Base-by-base conservation (phyloP, 2,113 vertebrate species). In the Chloropsis cyanopogon region DNA sequence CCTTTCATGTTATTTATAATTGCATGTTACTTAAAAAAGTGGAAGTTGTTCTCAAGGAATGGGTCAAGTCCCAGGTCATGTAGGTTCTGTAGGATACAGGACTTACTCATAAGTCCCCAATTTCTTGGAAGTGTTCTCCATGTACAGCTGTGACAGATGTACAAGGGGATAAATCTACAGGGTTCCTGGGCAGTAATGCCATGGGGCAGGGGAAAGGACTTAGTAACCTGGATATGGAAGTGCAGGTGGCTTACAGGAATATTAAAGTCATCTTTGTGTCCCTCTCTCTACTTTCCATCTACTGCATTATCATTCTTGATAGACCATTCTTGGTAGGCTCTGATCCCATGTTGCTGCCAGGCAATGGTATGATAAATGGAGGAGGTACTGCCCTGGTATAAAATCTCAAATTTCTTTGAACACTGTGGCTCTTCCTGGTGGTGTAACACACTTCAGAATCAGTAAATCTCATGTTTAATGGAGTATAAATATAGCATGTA, bases 71-170 rank as follows among this genome's bases (percentile, higher is more conserved):
- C 9, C 17, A 9, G 39, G 21, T 14, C 11, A 3, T 61, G 20
- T 26, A 37, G 33, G 19, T 59, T 29, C 28, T 7, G 8, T 20
- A 78, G 39, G 12, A 31, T 61, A 37, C 3, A 56, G 11, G 4
- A 65, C 7, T 37, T 64, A 23, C 1, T 0, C 0, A 11, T 21
- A 73, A 64, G 13, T 42, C 18, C 37, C 8, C 1, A 6, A 2
- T 46, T 44, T 95, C 42, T 56, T 53, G 59, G 23, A 44, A 88
- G 15, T 7, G 4, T 29, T 50, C 9, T 35, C 20, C 2, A 1
- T 7, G 14, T 46, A 39, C 23, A 59, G 6, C 22, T 77, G 41
- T 41, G n/a, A 41, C 39, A 19, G 24, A 53, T 12, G 24, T 37
- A 16, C 28, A 42, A 8, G 9, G 17, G 1, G 2, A 19, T 25